Evolutionary conservation across 2,888 invertebrate genomes (phyloP).

Genomic region (Strigamia maritima): DNA sequence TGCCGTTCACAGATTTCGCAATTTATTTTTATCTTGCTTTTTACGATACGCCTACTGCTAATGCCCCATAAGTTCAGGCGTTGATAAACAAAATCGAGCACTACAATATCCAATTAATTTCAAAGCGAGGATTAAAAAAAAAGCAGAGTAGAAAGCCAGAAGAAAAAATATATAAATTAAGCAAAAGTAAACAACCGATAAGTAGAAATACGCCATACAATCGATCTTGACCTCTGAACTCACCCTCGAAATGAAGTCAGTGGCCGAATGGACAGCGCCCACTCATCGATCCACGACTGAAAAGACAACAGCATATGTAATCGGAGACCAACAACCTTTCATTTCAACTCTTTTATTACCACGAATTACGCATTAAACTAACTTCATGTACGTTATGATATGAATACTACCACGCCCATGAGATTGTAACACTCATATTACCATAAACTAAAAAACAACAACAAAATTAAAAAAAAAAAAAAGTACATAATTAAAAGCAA

Average conservation of each 20-base stretch:
- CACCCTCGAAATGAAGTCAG: not conserved
- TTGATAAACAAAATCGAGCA: not conserved
- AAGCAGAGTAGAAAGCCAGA: not conserved
- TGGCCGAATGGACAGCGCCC: conserved; percentile 21
- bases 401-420: conserved; percentile 1
- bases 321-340: conserved; percentile 16
- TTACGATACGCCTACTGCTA: not conserved
- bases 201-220: not conserved
- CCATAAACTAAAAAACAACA: not conserved
- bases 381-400: not conserved
- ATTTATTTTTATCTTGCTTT: conserved; percentile 22
- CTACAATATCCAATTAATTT: not conserved
- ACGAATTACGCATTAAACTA: conserved; percentile 2
- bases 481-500: conserved; percentile 8
- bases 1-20: not conserved
- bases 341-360: conserved; percentile 25
- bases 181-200: not conserved
- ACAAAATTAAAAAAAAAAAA: not conserved
- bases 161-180: not conserved
- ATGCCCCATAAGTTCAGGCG: not conserved
- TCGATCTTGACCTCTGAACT: conserved; percentile 9
- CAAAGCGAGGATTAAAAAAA: not conserved
- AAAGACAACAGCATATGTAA: conserved; percentile 20
- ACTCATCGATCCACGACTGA: conserved; percentile 9
- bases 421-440: not conserved